Evolutionary conservation across 2,888 invertebrate species (phyloP).

Genomic region (Belgica antarctica): DNA sequence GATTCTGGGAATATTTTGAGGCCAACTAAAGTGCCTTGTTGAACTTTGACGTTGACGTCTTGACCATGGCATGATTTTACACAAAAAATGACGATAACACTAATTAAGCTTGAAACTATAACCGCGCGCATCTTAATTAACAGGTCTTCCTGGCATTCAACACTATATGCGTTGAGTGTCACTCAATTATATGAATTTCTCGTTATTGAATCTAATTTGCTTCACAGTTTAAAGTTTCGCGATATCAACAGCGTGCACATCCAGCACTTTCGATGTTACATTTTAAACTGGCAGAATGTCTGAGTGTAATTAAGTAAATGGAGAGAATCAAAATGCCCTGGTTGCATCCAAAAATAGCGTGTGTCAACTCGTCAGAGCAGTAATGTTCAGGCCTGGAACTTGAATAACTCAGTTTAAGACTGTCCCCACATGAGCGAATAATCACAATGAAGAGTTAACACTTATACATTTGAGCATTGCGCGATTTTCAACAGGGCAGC

Average conservation of each 20-base stretch:
- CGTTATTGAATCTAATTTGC: not conserved
- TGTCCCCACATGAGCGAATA: not conserved
- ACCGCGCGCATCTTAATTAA: no score
- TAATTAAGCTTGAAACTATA: no score
- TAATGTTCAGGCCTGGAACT: not conserved
- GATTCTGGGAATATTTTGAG: conserved; percentile 66
- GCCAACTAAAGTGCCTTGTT: conserved; percentile 44
- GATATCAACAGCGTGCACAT: not conserved
- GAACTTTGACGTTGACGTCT: conserved; percentile 40
- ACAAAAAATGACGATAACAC: not conserved
- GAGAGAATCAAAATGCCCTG: conserved; percentile 4
- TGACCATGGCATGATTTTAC: not conserved
- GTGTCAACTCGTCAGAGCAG: not conserved
- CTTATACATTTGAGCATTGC: not conserved
- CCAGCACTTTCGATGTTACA: conserved; percentile 33
- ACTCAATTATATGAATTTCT: not conserved
- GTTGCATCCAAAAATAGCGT: not conserved
- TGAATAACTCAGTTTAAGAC: not conserved
- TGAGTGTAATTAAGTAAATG: conserved; percentile 29
- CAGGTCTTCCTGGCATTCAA: no score
- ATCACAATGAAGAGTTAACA: not conserved
- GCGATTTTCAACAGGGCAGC: conserved; percentile 7
- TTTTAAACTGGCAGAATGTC: conserved; percentile 37
- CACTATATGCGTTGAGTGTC: not conserved
- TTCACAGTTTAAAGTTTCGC: not conserved